Evolutionary conservation across 1,140 invertebrate genomes (phyloP).

Genomic region (honey bee (Apis mellifera)): DNA sequence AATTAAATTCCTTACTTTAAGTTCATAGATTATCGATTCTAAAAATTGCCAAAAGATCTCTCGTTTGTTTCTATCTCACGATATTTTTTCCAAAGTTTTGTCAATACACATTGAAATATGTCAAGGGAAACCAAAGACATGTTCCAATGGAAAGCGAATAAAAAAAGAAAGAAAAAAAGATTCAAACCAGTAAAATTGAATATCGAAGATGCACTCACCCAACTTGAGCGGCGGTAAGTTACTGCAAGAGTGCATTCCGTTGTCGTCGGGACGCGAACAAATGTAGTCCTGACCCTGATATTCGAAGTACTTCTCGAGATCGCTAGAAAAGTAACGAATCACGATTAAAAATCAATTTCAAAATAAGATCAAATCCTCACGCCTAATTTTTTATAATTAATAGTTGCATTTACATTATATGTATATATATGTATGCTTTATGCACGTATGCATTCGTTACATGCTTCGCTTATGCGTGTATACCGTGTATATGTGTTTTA

Average conservation of each 20-base stretch:
- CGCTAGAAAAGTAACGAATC: constrained; percentile 78
- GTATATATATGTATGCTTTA: constrained; percentile 19
- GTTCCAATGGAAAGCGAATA: neutral
- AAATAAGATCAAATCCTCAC: neutral
- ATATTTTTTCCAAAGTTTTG: too few species aligned
- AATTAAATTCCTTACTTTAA: too few species aligned
- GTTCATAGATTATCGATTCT: too few species aligned
- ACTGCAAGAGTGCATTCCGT: constrained; percentile 96
- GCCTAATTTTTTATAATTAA: constrained; percentile 52
- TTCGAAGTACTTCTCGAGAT: constrained; percentile 89
- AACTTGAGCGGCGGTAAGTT: constrained; percentile 90
- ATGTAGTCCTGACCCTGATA: constrained; percentile 98
- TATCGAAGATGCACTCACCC: constrained; percentile 67
- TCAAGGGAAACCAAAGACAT: neutral
- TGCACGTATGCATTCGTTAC: constrained; percentile 63
- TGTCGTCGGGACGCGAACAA: constrained; percentile 95
- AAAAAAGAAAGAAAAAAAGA: neutral
- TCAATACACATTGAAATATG: too few species aligned
- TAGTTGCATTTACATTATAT: constrained; percentile 43
- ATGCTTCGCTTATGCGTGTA: constrained; percentile 63
- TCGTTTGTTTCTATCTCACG: too few species aligned
- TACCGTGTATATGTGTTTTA: constrained; percentile 57
- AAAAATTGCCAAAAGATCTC: too few species aligned
- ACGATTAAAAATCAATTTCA: constrained; percentile 43
- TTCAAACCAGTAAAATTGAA: neutral